Evolutionary conservation across 2,888 invertebrate genomes (phyloP), one percentile per base, ranked within the genome.

Genomic region (Apotomis betuletana): DNA sequence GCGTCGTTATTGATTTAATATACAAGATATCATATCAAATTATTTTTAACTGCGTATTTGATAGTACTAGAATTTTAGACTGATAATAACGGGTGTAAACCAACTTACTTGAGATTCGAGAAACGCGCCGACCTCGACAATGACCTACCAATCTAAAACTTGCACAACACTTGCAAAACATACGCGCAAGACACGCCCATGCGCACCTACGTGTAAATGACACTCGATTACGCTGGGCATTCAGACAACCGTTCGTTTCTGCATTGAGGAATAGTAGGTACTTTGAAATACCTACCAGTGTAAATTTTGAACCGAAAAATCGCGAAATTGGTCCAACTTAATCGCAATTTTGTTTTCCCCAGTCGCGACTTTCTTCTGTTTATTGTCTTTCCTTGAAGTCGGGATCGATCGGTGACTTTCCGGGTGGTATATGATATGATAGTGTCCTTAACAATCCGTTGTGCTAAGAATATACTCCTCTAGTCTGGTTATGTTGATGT

Each of bases 51-150:
- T 49, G 9, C 49, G 49, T 49, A 1, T 0, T 9, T 9, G 10
- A 49, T 49, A 10, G 8, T 49, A 49, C 49, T 52, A 38, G 13
- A 6, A 41, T 62, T 36, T 12, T n/a, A 36, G 13, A 12, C 44
- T 54, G 15, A 27, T 49, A 55, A 64, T 41, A 44, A 54, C 46
- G 15, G 13, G 3, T 46, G 44, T n/a, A 6, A 44, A 44, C 15
- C 51, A 49, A 46, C n/a, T 62, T 9, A 49, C 49, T 49, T 49
- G 49, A 9, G 49, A 49, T 57, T 57, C 63, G 15, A 27, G 49
- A 61, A 61, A 70, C 60, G 55, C 60, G 38, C 15, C 38, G 57
- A 59, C 67, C 71, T 71, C 61, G 71, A 62, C 71, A 67, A 67
- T 71, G 71, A 71, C 67, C 67, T 57, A 60, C 36, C 57, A 49